phyloP scores from a whole-genome alignment of 2,888 invertebrate genomes.

The Lamellibrachia columna region DNA sequence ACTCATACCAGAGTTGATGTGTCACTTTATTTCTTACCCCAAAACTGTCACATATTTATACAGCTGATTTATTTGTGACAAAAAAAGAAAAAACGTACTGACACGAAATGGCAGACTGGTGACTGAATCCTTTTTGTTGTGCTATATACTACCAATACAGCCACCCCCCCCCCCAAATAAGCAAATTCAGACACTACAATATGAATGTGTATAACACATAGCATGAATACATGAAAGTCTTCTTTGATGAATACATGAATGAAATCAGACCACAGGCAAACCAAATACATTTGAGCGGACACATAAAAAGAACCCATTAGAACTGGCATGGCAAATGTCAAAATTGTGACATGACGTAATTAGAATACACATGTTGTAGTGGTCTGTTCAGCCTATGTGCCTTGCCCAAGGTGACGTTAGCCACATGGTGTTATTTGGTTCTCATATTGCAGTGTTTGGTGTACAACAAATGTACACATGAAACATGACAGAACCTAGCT shows the following conservation, averaged over 20 bases:
- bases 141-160: no score
- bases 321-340: neutral
- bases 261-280: neutral
- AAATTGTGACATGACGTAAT: neutral
- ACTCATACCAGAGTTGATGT: no score
- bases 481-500: neutral
- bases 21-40: no score
- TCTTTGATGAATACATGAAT: neutral
- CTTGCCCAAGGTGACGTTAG: neutral
- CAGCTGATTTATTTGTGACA: no score
- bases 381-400: neutral
- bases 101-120: neutral
- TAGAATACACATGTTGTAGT: neutral
- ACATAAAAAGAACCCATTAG: conserved; percentile 3
- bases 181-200: neutral
- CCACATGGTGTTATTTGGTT: neutral
- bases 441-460: neutral
- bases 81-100: no score
- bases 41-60: no score
- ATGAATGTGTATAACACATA: neutral
- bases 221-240: neutral
- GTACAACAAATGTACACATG: neutral
- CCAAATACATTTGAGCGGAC: neutral
- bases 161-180: neutral
- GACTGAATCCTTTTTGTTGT: neutral